These are phyloP conservation scores for Keiferia lycopersicella DNA, from an alignment of 2,888 invertebrate species.

Conservation along the genomic window DNA sequence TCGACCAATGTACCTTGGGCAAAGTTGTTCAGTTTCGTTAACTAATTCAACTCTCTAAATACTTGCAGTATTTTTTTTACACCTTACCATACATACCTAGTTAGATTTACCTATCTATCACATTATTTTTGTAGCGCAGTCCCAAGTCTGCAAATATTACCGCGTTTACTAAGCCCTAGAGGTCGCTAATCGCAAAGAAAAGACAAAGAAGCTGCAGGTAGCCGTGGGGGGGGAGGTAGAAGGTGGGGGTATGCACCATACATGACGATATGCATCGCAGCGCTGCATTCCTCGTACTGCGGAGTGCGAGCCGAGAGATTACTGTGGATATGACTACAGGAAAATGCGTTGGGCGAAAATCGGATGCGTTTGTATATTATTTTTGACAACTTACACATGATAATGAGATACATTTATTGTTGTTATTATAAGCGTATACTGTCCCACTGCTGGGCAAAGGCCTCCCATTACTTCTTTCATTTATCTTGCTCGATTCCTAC, in stretches of 20 bases:
- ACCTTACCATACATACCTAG: no score
- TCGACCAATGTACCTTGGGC: no score
- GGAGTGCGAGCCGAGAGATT: conserved; percentile 49
- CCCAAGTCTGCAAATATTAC: not conserved
- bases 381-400: no score
- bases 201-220: conserved; percentile 31
- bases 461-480: no score
- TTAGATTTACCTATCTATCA: no score
- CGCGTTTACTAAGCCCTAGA: conserved; percentile 6
- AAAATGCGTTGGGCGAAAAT: not conserved
- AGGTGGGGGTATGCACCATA: conserved; percentile 62
- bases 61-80: not conserved
- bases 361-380: not conserved
- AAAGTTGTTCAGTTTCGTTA: no score
- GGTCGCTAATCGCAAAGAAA: conserved; percentile 28
- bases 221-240: conserved; percentile 22
- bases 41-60: not conserved
- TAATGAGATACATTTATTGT: no score
- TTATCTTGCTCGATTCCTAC: no score
- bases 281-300: conserved; percentile 72
- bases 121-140: no score
- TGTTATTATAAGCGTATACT: no score
- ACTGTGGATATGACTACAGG: conserved; percentile 49
- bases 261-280: conserved; percentile 77
- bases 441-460: no score